These are phyloP conservation scores for Stegophylla sp. DNA, from an alignment of 2,888 invertebrate genomes.

Conservation along the genomic window DNA sequence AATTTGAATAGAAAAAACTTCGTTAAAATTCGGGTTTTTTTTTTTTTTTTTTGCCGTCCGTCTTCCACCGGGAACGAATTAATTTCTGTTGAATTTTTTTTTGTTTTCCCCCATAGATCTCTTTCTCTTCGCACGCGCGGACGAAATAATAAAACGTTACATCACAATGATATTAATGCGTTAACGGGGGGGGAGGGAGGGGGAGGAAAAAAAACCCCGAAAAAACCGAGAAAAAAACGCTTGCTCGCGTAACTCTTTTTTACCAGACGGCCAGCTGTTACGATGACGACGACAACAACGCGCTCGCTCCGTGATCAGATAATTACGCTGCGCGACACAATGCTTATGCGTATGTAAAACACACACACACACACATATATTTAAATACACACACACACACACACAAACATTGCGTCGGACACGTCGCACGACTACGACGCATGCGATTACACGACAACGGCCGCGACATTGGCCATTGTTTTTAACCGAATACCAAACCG, in stretches of 20 bases:
- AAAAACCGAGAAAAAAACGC: background rate
- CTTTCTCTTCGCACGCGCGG: background rate
- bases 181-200: background rate
- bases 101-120: background rate
- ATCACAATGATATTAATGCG: too few relatives aligned
- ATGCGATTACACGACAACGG: background rate
- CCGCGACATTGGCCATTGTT: conserved; percentile 13
- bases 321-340: conserved; percentile 7
- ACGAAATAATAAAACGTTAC: background rate
- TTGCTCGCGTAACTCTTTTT: background rate
- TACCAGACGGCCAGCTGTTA: background rate
- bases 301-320: conserved; percentile 36
- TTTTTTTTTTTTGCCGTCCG: background rate
- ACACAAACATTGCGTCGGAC: background rate
- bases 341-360: background rate
- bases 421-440: background rate
- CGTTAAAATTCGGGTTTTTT: conserved; percentile 38
- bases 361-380: background rate
- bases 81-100: conserved; percentile 45
- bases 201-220: background rate
- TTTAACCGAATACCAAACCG: conserved; percentile 12
- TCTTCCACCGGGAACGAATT: conserved; percentile 30
- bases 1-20: conserved; percentile 33
- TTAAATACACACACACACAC: background rate
- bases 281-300: background rate